A percentile compares a stretch with the other conserved stretches of the same genome.
Conservation (phyloP, 2,113 vertebrate species). For the Chaenocephalus aceratus region DNA sequence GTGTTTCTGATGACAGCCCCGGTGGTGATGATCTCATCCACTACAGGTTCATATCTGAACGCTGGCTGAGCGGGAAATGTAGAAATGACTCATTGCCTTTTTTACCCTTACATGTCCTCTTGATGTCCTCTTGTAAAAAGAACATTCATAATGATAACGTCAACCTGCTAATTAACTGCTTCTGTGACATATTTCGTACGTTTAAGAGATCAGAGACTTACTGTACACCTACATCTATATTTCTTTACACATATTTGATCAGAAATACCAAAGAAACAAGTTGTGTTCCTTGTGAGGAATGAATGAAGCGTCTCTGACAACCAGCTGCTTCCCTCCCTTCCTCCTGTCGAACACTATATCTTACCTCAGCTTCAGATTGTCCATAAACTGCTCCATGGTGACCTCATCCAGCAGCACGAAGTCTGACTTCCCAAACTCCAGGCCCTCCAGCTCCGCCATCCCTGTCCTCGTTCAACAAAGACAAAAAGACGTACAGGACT, state of each 20-base stretch:
- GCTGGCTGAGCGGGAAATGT: conserved; percentile 27
- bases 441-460: conserved; percentile 92
- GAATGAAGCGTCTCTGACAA: conserved; percentile 21
- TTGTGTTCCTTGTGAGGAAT: not conserved
- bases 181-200: not conserved
- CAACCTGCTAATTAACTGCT: not conserved
- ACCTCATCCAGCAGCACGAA: conserved; percentile 94
- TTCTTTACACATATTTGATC: not conserved
- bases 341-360: conserved; percentile 29
- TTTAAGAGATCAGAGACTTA: not conserved
- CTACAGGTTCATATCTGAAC: conserved; percentile 16
- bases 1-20: not conserved
- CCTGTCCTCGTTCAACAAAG: not conserved
- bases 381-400: conserved; percentile 94
- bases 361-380: conserved; percentile 92
- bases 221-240: not conserved
- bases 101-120: not conserved
- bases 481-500: not conserved
- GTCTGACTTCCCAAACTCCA: conserved; percentile 92
- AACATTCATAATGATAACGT: not conserved
- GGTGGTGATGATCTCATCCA: conserved; percentile 4
- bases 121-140: not conserved
- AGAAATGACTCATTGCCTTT: conserved; percentile 23
- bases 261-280: not conserved
- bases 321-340: conserved; percentile 26